Evolutionary conservation across 2,113 vertebrate species (phyloP).

Genomic region (Melanerpes formicivorus): DNA sequence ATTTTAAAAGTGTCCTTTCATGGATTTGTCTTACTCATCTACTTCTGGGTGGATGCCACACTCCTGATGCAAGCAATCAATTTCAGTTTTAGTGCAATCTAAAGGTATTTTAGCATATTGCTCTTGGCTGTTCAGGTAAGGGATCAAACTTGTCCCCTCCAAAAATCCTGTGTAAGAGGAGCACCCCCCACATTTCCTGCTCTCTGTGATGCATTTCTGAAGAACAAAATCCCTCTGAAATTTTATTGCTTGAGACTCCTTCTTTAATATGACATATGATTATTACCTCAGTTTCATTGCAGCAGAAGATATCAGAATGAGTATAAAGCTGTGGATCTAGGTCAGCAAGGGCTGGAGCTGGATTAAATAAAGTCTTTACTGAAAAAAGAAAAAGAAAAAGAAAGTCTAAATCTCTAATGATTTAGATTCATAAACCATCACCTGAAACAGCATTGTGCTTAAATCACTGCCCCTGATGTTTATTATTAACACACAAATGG

Average conservation of each 20-base stretch:
- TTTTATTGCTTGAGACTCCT: neutral
- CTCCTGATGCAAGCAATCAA: neutral
- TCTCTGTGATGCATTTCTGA: neutral
- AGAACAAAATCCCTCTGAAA: neutral
- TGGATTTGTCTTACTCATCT: neutral
- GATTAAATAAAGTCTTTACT: slow-evolving; percentile 97
- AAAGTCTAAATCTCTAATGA: neutral
- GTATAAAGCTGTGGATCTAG: slow-evolving; percentile 88
- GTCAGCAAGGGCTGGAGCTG: slow-evolving; percentile 89
- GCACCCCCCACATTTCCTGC: neutral
- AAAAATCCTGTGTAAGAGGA: neutral
- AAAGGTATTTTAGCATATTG: neutral
- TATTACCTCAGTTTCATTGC: slow-evolving; percentile 96
- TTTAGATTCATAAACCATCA: neutral
- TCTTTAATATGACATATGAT: neutral
- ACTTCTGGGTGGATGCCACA: neutral
- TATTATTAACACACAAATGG: neutral
- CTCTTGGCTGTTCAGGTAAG: neutral
- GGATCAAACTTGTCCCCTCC: neutral
- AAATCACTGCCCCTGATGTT: neutral
- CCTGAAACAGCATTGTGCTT: neutral
- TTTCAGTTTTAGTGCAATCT: neutral
- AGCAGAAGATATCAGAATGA: slow-evolving; percentile 93
- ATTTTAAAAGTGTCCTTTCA: slow-evolving; percentile 2
- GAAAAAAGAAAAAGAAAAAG: slow-evolving; percentile 43